phyloP scores from a whole-genome alignment of 2,113 vertebrate genomes.

The Cebus imitator region DNA sequence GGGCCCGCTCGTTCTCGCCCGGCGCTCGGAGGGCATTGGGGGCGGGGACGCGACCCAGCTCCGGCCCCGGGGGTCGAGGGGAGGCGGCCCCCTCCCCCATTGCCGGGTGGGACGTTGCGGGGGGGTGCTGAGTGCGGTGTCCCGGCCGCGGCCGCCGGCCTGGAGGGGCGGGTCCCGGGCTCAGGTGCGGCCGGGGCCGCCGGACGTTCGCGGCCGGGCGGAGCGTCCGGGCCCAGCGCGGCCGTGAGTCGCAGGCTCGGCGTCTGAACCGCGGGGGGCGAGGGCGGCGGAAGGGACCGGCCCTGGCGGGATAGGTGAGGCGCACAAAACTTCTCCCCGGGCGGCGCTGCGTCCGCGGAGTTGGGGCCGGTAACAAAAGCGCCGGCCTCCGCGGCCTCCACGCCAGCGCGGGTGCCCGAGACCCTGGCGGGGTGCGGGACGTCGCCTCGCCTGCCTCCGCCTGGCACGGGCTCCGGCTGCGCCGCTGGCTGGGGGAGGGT shows the following conservation, averaged over 20 bases:
- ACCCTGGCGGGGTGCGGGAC: constrained; percentile 42
- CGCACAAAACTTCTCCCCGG: constrained; percentile 68
- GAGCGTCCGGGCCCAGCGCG: neutral
- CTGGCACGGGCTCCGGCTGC: constrained; percentile 66
- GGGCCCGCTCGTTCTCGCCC: neutral
- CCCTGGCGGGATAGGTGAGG: neutral
- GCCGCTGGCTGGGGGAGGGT: constrained; percentile 60
- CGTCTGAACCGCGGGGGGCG: neutral
- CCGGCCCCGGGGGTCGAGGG: neutral
- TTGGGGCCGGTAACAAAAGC: constrained; percentile 68
- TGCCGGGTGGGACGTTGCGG: constrained; percentile 61
- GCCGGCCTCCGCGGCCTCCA: neutral
- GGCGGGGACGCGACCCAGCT: constrained; percentile 50
- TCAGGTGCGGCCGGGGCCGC: constrained; percentile 39
- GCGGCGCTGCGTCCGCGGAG: constrained; percentile 43
- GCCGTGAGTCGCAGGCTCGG: neutral
- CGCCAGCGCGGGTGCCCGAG: neutral
- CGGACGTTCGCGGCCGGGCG: neutral
- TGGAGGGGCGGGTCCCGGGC: constrained; percentile 55
- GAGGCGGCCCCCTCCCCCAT: constrained; percentile 61
- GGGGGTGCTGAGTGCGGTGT: constrained; percentile 53
- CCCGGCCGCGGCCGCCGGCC: neutral
- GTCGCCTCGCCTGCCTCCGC: constrained; percentile 63
- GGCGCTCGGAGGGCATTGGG: neutral
- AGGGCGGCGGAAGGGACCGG: neutral